A percentile compares a stretch with the other conserved stretches of the same genome.
Conservation (phyloP, 1,140 invertebrate genomes). For the Formica exsecta region DNA sequence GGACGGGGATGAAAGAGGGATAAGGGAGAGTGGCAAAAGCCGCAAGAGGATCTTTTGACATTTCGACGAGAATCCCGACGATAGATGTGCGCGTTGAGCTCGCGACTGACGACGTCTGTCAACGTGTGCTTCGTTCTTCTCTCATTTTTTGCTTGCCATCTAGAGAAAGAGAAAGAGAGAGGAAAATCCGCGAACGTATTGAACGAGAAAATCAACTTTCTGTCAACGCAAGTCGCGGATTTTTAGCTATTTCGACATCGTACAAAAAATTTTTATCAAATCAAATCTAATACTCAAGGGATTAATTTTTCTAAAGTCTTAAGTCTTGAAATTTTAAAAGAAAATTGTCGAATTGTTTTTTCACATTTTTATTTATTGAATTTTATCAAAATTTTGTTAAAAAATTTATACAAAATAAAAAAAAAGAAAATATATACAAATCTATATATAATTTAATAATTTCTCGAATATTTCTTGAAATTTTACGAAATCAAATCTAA, state of each 20-base stretch:
- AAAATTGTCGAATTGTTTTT: background rate
- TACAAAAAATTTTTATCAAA: background rate
- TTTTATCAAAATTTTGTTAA: background rate
- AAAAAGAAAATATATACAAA: background rate
- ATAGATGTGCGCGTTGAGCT: constrained; percentile 43
- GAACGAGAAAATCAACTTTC: constrained; percentile 51
- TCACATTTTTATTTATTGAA: background rate
- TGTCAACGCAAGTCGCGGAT: background rate
- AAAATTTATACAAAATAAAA: background rate
- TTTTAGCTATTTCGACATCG: constrained; percentile 11
- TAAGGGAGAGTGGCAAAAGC: constrained; percentile 29
- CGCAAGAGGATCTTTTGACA: constrained; percentile 61
- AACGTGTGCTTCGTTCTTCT: constrained; percentile 31
- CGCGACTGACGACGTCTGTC: constrained; percentile 50
- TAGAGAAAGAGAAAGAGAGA: too few species aligned
- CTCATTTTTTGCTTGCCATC: background rate
- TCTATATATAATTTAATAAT: background rate
- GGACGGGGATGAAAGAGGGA: background rate
- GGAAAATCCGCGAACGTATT: constrained; percentile 13
- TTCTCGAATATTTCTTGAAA: background rate
- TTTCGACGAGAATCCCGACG: constrained; percentile 59
- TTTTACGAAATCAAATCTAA: constrained; percentile 8
- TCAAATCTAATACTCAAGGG: background rate
- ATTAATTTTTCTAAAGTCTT: background rate
- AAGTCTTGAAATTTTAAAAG: background rate